phyloP scores from a whole-genome alignment of 2,797 vertebrate species.

The Micropoecilia bifurca region DNA sequence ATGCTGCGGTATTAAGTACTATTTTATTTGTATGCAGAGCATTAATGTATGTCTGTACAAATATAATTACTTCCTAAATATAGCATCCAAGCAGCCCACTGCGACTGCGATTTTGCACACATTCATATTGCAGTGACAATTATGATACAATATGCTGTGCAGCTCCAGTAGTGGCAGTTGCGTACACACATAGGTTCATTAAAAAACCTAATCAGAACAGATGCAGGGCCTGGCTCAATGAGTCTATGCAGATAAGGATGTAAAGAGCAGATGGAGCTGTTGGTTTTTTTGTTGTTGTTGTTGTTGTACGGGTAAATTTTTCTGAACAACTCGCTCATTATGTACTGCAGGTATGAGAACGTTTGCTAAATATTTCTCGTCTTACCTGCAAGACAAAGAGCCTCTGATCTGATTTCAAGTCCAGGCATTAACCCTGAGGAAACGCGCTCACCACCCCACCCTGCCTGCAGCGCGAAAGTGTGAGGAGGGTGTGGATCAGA shows the following conservation, averaged over 20 bases:
- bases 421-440: constrained; percentile 65
- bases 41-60: neutral
- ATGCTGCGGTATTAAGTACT: neutral
- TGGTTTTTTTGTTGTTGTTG: constrained; percentile 47
- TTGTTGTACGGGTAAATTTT: constrained; percentile 72
- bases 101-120: constrained; percentile 1
- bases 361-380: constrained; percentile 72
- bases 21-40: constrained; percentile 2
- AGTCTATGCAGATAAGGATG: constrained; percentile 68
- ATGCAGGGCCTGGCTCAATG: constrained; percentile 60
- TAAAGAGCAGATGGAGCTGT: constrained; percentile 67
- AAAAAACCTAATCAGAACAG: constrained; percentile 33
- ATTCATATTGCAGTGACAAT: constrained; percentile 1
- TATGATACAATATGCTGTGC: neutral
- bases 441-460: constrained; percentile 61
- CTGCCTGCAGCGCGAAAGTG: constrained; percentile 42
- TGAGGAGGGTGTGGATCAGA: neutral
- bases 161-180: neutral
- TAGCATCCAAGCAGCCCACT: constrained; percentile 1
- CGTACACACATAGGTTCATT: constrained; percentile 20
- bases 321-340: constrained; percentile 73
- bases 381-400: constrained; percentile 72
- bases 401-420: constrained; percentile 73
- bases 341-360: constrained; percentile 75
- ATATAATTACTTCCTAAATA: neutral